Evolutionary conservation across 2,797 vertebrate genomes (phyloP).

Genomic region (Manis crassicaudata): DNA sequence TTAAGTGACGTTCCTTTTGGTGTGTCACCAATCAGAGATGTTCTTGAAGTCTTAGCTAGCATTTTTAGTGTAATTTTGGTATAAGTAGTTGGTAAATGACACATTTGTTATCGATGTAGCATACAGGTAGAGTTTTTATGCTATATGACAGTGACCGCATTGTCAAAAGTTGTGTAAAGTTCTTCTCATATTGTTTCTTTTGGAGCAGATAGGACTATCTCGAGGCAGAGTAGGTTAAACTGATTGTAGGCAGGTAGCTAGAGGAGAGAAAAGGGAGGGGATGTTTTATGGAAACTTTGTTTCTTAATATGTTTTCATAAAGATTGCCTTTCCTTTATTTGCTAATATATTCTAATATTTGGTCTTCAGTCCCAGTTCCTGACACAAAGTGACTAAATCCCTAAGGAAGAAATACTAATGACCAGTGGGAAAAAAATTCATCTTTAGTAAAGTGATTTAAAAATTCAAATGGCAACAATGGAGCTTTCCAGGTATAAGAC

Average conservation of each 20-base stretch:
- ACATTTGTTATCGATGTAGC: background rate
- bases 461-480: background rate
- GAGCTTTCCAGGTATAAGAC: background rate
- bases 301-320: background rate
- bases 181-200: background rate
- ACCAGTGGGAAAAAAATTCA: too few relatives aligned
- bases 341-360: background rate
- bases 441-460: too few relatives aligned
- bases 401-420: background rate
- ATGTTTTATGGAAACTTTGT: background rate
- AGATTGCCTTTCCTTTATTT: background rate
- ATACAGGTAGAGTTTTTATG: background rate
- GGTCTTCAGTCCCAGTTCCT: background rate
- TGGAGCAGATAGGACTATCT: background rate
- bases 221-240: background rate
- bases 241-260: background rate
- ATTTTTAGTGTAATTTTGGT: background rate
- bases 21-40: background rate
- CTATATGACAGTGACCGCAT: background rate
- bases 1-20: background rate
- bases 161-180: background rate
- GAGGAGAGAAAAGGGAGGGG: background rate
- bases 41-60: background rate
- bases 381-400: background rate
- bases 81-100: background rate